Conservation (phyloP, 2,797 vertebrate species). For the Tadarida brasiliensis region DNA sequence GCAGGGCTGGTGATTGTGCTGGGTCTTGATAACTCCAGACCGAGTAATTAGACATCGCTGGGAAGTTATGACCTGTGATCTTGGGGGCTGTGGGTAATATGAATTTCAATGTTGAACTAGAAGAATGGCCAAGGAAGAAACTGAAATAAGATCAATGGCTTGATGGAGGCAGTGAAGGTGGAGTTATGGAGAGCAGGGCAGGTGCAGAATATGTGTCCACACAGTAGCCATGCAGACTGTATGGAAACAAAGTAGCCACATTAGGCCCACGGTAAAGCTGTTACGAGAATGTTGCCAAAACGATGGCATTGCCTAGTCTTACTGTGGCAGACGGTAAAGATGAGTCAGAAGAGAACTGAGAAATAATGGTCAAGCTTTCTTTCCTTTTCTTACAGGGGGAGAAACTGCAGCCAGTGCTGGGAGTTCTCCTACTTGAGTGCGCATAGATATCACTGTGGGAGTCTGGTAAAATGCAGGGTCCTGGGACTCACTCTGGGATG, state of each 20-base stretch:
- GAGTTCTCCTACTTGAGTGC: not conserved
- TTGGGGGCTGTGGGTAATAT: not conserved
- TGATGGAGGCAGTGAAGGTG: not conserved
- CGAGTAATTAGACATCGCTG: not conserved
- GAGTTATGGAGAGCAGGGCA: not conserved
- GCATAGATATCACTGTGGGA: not conserved
- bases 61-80: not conserved
- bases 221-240: not conserved
- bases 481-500: not conserved
- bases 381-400: not conserved
- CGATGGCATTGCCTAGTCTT: not conserved
- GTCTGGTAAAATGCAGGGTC: not conserved
- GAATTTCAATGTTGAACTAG: not conserved
- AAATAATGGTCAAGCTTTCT: not conserved
- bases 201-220: not conserved
- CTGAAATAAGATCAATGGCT: not conserved
- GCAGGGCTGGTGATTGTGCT: not conserved
- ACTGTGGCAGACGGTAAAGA: not conserved
- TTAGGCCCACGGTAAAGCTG: rapidly evolving
- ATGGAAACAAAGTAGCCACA: rapidly evolving
- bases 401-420: not conserved
- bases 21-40: not conserved
- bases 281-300: not conserved
- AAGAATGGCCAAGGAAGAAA: not conserved
- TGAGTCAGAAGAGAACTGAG: not conserved